Base-by-base conservation (phyloP, 2,888 invertebrate genomes). In the Nomada flava region DNA sequence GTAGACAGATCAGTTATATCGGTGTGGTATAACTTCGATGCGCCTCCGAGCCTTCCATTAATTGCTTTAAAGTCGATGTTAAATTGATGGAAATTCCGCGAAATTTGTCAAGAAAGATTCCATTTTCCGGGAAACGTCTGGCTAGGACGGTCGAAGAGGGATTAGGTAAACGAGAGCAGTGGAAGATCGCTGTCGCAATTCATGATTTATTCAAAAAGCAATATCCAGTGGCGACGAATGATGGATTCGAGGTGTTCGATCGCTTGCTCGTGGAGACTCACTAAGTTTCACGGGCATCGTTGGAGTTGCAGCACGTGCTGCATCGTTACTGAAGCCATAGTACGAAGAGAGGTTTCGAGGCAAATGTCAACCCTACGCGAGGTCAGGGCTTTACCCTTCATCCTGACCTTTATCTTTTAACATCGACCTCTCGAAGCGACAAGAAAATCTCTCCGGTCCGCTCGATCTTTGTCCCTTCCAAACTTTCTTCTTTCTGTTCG, bases 271-370 rank as follows among this genome's bases (percentile, higher is more conserved):
- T 10, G 15, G 13, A 15, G 47, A 47, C 10, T 47, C 47, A 15
- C 15, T 11, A 13, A 47, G 62, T 57, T 65, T 70, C 50, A 55
- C 44, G n/a, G 36, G 64, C 57, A 63, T 73, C 63, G 73, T 71
- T 62, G 18, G 53, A 64, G 13, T 29, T 9, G 47, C 11, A 63
- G 71, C 67, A 75, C 71, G 78, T 53, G 76, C 57, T 60, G 63
- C 50, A 44, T 10, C 63, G 55, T 79, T 73, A 76, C 84, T 7
- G 92, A 92, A 91, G 93, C 92, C 91, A 80, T 93, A 91, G 82
- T 44, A 44, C 83, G 83, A 89, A 91, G 89, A 91, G 90, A 89
- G 91, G 88, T 91, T 92, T 92, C 91, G 88, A 90, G 90, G 87
- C 87, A 89, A 91, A 91, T 89, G 90, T 90, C 90, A 92, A 88